phyloP scores from a whole-genome alignment of 1,140 invertebrate genomes.

The Scaptomyza hsui region DNA sequence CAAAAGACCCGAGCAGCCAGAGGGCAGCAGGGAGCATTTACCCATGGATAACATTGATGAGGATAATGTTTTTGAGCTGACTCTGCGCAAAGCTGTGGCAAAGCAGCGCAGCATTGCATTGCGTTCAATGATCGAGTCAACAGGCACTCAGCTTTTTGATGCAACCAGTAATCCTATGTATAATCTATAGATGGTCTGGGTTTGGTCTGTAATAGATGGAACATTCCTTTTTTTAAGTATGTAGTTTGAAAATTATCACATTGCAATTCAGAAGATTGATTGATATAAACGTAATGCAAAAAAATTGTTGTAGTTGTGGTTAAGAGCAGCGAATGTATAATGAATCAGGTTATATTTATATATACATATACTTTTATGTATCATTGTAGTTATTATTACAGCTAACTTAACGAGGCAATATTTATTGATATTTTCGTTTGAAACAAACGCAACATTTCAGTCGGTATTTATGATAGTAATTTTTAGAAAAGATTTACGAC shows the following conservation, averaged over 20 bases:
- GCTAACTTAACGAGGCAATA: constrained; percentile 21
- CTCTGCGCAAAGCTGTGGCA: constrained; percentile 76
- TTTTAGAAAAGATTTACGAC: constrained; percentile 45
- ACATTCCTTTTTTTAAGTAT: constrained; percentile 48
- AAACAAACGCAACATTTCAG: constrained; percentile 67
- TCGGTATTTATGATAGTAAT: constrained; percentile 23
- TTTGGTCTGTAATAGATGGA: background rate
- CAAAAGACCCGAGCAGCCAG: constrained; percentile 47
- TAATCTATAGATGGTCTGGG: constrained; percentile 58
- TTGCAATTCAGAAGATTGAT: constrained; percentile 69
- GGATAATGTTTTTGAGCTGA: constrained; percentile 79
- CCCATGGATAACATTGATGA: constrained; percentile 83
- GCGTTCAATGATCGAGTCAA: constrained; percentile 81
- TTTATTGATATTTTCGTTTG: constrained; percentile 61
- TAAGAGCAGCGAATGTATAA: constrained; percentile 24
- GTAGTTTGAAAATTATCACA: constrained; percentile 58
- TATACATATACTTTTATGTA: constrained; percentile 30
- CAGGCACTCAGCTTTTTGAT: constrained; percentile 80
- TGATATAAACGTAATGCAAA: constrained; percentile 50
- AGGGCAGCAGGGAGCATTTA: constrained; percentile 53
- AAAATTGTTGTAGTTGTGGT: constrained; percentile 21
- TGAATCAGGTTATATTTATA: constrained; percentile 34
- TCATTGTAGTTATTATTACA: constrained; percentile 39
- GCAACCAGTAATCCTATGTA: constrained; percentile 83
- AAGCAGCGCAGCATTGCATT: constrained; percentile 80